Conservation (phyloP, 2,113 vertebrate genomes). For the Turdus rufiventris region DNA sequence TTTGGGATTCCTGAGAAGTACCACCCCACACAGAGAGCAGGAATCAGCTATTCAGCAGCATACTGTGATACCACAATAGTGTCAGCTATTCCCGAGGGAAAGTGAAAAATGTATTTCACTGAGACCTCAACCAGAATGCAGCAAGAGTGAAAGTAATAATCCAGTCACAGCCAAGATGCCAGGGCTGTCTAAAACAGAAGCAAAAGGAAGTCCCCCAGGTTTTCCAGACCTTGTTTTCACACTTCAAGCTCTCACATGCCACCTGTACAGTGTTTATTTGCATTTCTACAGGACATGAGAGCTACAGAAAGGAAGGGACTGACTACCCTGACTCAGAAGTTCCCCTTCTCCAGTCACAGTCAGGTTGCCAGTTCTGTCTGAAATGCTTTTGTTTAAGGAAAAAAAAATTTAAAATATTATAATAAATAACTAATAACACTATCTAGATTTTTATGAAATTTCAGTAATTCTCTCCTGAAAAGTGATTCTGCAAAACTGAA, state of each 20-base stretch:
- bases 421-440: background rate
- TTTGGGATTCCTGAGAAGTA: background rate
- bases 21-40: background rate
- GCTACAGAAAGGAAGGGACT: background rate
- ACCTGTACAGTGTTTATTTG: background rate
- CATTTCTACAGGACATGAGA: background rate
- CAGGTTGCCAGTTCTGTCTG: background rate
- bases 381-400: background rate
- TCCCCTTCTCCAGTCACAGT: background rate
- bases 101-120: conserved; percentile 21
- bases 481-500: background rate
- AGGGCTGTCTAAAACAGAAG: background rate
- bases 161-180: background rate
- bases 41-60: conserved; percentile 15
- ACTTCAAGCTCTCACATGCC: background rate
- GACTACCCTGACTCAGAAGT: background rate
- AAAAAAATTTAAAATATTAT: background rate
- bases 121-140: background rate
- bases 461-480: background rate
- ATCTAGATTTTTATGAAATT: background rate
- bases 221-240: background rate
- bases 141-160: background rate
- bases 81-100: background rate
- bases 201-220: background rate
- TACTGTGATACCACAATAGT: conserved; percentile 12